Evolutionary conservation across 2,113 vertebrate genomes (phyloP).

Genomic region (Macquaria ambigua): DNA sequence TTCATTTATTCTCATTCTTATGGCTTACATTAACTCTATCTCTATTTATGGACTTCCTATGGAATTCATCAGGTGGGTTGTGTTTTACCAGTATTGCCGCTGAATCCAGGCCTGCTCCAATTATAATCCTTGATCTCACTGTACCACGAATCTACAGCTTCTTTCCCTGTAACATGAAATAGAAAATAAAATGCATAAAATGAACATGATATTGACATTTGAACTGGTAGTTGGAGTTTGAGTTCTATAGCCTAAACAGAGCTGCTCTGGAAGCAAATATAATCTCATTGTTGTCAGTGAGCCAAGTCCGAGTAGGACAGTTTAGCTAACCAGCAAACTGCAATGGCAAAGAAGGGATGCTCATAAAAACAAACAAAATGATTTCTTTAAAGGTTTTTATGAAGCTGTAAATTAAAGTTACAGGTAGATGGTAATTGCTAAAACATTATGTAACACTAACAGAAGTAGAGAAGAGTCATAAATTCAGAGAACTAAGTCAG

Average conservation of each 20-base stretch:
- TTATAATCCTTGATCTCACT: conserved; percentile 77
- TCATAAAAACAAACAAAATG: not conserved
- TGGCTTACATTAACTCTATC: no score
- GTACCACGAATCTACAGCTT: conserved; percentile 78
- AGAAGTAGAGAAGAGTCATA: not conserved
- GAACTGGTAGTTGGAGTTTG: not conserved
- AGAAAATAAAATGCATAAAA: not conserved
- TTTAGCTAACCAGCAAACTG: no score
- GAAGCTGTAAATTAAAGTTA: no score
- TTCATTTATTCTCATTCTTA: not conserved
- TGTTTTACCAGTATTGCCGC: conserved; percentile 53
- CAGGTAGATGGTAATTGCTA: no score
- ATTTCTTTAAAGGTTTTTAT: no score
- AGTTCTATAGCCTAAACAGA: not conserved
- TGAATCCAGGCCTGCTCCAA: conserved; percentile 58
- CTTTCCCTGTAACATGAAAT: conserved; percentile 59
- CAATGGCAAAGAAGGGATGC: no score
- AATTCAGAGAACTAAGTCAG: not conserved
- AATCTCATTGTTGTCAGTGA: no score
- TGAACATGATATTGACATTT: not conserved
- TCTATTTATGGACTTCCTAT: not conserved
- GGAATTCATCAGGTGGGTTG: not conserved
- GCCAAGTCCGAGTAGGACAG: no score
- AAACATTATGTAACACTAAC: not conserved
- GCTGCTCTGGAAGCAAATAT: not conserved